Conservation (phyloP, 2,113 vertebrate species). For the Mola mola region DNA sequence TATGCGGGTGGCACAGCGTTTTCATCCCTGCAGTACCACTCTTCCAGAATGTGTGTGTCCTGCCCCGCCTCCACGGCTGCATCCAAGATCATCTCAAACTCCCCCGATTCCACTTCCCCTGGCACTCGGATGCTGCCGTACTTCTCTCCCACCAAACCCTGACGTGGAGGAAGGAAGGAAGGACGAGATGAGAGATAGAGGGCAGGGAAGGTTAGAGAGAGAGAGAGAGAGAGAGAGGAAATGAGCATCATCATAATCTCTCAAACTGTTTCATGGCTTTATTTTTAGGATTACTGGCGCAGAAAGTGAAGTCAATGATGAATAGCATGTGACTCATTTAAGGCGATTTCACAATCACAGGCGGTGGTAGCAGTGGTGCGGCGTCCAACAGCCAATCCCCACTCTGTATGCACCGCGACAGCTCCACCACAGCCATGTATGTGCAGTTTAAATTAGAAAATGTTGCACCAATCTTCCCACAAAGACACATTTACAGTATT, state of each 20-base stretch:
- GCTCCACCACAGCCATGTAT: too few species aligned
- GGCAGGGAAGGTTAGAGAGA: too few species aligned
- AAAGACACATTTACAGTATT: too few species aligned
- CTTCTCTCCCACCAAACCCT: slow-evolving; percentile 97
- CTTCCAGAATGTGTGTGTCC: slow-evolving; percentile 94
- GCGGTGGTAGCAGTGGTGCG: slow-evolving; percentile 3
- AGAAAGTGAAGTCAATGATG: slow-evolving; percentile 42
- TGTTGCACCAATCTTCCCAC: too few species aligned
- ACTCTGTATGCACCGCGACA: too few species aligned
- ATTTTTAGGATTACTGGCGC: slow-evolving; percentile 36
- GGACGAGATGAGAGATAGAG: slow-evolving; percentile 5
- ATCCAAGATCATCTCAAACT: slow-evolving; percentile 99
- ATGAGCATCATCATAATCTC: slow-evolving; percentile 6
- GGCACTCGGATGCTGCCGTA: slow-evolving; percentile 96
- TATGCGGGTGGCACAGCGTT: slow-evolving; percentile 95
- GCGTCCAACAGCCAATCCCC: slow-evolving; percentile 15
- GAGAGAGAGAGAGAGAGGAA: not conserved
- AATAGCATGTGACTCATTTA: slow-evolving; percentile 33
- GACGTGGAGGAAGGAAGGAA: slow-evolving; percentile 63
- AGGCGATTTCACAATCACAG: slow-evolving; percentile 32
- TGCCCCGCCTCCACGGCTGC: slow-evolving; percentile 92
- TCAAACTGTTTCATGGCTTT: slow-evolving; percentile 30
- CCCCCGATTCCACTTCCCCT: slow-evolving; percentile 94
- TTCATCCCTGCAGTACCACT: slow-evolving; percentile 99
- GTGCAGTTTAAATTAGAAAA: too few species aligned